Percentiles rank a stretch among this genome's conserved stretches.
These are phyloP conservation scores for Ancistrus triradiatus DNA, from an alignment of 2,113 vertebrate species.

Conservation along the genomic window DNA sequence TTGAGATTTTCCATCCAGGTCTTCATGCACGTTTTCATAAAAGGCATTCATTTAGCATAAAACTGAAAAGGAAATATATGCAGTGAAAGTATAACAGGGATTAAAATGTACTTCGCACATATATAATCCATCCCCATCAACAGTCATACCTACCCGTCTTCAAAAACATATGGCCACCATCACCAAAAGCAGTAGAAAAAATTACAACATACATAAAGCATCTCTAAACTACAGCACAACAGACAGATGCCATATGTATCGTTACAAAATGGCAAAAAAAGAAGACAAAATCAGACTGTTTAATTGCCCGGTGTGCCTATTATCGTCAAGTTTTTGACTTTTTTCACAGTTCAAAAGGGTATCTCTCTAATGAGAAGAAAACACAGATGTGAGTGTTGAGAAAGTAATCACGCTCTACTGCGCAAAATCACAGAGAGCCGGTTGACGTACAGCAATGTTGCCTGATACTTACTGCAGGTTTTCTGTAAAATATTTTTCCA, in stretches of 20 bases:
- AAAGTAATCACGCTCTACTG: slow-evolving; percentile 35
- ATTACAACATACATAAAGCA: slow-evolving; percentile 9
- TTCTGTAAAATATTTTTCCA: slow-evolving; percentile 47
- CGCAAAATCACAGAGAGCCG: slow-evolving; percentile 31
- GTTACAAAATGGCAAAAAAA: background rate
- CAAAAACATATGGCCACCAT: slow-evolving; percentile 31
- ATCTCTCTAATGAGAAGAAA: slow-evolving; percentile 40
- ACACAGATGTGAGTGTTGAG: slow-evolving; percentile 35
- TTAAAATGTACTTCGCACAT: too few species aligned
- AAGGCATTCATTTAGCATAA: too few species aligned
- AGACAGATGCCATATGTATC: slow-evolving; percentile 19
- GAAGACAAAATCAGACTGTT: background rate
- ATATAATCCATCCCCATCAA: too few species aligned
- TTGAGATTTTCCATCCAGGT: too few species aligned
- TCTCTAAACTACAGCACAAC: slow-evolving; percentile 10
- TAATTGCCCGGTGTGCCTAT: background rate
- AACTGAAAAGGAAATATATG: too few species aligned
- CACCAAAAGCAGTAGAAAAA: slow-evolving; percentile 24
- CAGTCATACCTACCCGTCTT: too few species aligned
- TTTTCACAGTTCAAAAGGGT: slow-evolving; percentile 20
- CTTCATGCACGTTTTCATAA: too few species aligned
- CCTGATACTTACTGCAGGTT: slow-evolving; percentile 39
- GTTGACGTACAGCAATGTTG: slow-evolving; percentile 32
- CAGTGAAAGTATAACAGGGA: too few species aligned
- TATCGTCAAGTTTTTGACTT: slow-evolving; percentile 9